Conservation (phyloP, 2,888 invertebrate genomes). For the Charanyca ferruginea region DNA sequence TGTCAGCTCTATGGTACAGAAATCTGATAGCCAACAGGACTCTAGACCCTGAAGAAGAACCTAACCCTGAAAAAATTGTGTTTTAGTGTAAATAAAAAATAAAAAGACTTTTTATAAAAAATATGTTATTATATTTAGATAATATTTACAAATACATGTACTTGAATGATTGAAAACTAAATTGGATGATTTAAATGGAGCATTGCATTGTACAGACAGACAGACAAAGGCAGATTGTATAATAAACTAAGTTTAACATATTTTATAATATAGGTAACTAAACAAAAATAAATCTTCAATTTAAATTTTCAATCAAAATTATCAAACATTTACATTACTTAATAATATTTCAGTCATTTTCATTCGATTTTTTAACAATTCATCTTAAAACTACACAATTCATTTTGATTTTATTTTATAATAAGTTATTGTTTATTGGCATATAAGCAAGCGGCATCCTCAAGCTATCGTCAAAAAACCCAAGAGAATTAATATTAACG, state of each 20-base stretch:
- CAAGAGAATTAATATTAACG: neutral
- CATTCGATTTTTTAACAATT: constrained; percentile 13
- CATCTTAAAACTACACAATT: constrained; percentile 17
- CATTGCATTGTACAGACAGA: no score
- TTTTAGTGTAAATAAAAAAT: constrained; percentile 61
- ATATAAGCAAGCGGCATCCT: no score
- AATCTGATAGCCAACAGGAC: constrained; percentile 72
- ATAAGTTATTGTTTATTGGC: constrained; percentile 10
- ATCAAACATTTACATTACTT: constrained; percentile 15
- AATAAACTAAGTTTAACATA: no score
- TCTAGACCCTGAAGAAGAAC: constrained; percentile 66
- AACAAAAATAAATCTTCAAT: neutral
- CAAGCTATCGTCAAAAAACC: no score
- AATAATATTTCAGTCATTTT: constrained; percentile 28
- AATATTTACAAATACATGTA: constrained; percentile 5
- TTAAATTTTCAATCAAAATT: constrained; percentile 2
- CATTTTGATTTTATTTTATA: neutral
- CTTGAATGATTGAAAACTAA: constrained; percentile 5
- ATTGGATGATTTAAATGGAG: no score
- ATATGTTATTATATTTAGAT: constrained; percentile 8
- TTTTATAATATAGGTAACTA: no score
- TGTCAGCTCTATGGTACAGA: constrained; percentile 79
- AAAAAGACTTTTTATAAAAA: constrained; percentile 14
- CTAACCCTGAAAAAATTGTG: constrained; percentile 61
- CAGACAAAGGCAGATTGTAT: no score